Evolutionary conservation across 1,140 invertebrate genomes (phyloP), one percentile per base, ranked within the genome.

Genomic region (Pseudomyrmex flavicornis): DNA sequence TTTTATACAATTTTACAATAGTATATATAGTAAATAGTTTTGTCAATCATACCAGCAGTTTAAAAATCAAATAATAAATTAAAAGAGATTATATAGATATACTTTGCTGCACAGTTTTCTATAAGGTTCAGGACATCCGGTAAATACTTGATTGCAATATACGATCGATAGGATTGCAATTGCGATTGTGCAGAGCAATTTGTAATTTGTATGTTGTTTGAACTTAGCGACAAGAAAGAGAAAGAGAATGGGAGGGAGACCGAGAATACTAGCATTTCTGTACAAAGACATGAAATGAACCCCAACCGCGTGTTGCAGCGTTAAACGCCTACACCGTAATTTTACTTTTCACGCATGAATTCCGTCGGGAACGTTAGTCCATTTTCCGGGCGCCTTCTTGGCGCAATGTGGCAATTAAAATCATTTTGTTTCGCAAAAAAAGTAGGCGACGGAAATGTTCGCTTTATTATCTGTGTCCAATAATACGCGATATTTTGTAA

Each of bases 391-490:
- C 54, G 70, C 26, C 26, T 35, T 74, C 26, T 35, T 74, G 50
- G 35, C 52, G 22, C 69, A 85, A 84, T 63, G 12, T 17, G 10
- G 10, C 46, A 84, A 85, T 85, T 58, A 77, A 84, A 66, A 59
- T 62, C 15, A 74, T 85, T 72, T 72, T 46, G 59, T 86, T 77
- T 59, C 62, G 84, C 20, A 86, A 76, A 73, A 68, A 86, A 13
- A 15, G 66, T 50, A 52, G 69, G 75, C 79, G 72, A 77, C 61
- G 46, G 54, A 86, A 86, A 83, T 56, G 35, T 86, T 66, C 70
- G 22, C 22, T 83, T 87, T 86, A 87, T 68, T 68, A 68, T 59
- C 59, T 62, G 50, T 73, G 35, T 76, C 72, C 22, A 87, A 86
- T 85, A 52, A 74, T 59, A 17, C n/a, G 35, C 13, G 10, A 82